phyloP scores from a whole-genome alignment of 2,797 vertebrate species.

The Bovichtus variegatus region DNA sequence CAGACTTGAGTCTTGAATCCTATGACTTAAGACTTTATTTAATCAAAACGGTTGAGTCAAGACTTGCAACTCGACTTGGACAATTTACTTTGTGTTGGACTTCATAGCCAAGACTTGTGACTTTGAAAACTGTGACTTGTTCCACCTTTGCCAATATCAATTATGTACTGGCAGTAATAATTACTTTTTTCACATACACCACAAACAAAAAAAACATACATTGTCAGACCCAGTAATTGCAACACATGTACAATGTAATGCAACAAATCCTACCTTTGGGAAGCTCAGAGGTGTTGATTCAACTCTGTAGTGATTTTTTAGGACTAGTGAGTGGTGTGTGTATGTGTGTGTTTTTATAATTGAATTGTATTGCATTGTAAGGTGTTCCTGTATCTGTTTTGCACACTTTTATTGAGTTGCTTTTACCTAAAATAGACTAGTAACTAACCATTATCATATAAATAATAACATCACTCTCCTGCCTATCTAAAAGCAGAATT shows the following conservation, averaged over 20 bases:
- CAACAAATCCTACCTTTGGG: background rate
- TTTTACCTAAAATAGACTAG: background rate
- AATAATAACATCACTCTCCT: background rate
- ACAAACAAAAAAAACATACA: background rate
- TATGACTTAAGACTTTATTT: too few species aligned
- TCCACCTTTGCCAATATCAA: background rate
- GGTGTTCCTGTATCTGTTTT: too few species aligned
- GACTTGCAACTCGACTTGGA: too few species aligned
- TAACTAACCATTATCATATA: background rate
- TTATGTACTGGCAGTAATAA: background rate
- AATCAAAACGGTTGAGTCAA: background rate
- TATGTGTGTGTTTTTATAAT: too few species aligned
- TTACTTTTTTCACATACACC: background rate
- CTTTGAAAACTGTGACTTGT: background rate
- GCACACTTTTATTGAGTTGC: background rate
- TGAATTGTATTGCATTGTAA: too few species aligned
- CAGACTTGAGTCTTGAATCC: background rate
- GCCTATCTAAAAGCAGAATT: conserved; percentile 1
- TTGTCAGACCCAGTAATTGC: background rate
- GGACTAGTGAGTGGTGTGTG: background rate
- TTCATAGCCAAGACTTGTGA: background rate
- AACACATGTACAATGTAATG: background rate
- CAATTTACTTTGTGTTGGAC: background rate
- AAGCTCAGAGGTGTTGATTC: background rate
- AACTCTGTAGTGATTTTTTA: background rate